Percentiles rank a stretch among this genome's conserved stretches.
Evolutionary conservation across 2,113 vertebrate genomes (phyloP).

Genomic region (Scalopus aquaticus): DNA sequence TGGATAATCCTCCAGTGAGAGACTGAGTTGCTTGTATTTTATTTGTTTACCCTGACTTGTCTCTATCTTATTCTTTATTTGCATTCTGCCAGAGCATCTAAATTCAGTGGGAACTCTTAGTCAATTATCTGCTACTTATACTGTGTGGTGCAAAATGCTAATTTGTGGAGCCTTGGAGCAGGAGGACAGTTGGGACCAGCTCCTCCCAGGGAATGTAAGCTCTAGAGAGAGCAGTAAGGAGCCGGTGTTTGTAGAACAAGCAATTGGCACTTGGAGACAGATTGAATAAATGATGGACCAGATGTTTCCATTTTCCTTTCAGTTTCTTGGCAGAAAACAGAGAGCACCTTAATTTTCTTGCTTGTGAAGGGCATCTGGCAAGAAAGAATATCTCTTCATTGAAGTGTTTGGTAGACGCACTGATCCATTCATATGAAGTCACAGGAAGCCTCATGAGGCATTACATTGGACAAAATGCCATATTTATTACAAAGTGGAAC

Average conservation of each 20-base stretch:
- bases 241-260: background rate
- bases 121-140: background rate
- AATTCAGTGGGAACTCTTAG: background rate
- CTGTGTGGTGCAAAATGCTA: background rate
- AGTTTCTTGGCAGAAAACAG: background rate
- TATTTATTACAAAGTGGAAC: background rate
- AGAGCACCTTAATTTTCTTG: background rate
- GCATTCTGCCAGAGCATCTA: background rate
- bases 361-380: background rate
- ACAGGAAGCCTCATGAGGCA: background rate
- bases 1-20: background rate
- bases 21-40: background rate
- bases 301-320: slow-evolving; percentile 11
- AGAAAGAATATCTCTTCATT: background rate
- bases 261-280: background rate
- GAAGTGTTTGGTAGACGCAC: background rate
- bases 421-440: background rate
- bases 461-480: background rate
- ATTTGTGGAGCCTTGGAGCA: background rate
- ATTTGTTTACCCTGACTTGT: background rate
- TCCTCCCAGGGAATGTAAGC: background rate
- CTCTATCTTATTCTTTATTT: background rate
- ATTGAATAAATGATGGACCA: background rate
- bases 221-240: background rate
- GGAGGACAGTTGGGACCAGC: background rate